These are phyloP conservation scores for Nannobrachium achirus DNA, from an alignment of 2,113 vertebrate species.

Conservation along the genomic window DNA sequence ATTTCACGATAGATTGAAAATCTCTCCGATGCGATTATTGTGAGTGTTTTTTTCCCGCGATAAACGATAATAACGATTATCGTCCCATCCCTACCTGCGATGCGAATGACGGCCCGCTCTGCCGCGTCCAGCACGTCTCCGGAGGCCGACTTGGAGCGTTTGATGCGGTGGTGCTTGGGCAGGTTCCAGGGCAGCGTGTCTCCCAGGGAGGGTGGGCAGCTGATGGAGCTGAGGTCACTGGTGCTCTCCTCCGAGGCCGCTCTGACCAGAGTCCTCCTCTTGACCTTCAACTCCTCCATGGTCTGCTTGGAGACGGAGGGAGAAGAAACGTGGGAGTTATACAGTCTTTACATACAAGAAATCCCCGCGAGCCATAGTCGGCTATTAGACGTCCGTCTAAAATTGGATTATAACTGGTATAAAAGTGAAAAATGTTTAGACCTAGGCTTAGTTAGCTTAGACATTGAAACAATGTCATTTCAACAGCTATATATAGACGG, in stretches of 20 bases:
- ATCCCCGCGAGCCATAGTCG: too few species aligned
- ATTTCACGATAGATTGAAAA: too few species aligned
- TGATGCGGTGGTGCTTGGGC: constrained; percentile 87
- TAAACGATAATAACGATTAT: too few species aligned
- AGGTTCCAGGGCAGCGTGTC: constrained; percentile 97
- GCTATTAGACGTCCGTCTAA: too few species aligned
- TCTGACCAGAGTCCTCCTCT: constrained; percentile 71
- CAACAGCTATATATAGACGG: too few species aligned
- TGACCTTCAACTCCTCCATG: constrained; percentile 71
- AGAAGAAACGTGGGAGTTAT: background rate
- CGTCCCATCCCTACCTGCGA: constrained; percentile 92
- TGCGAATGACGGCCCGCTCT: constrained; percentile 89
- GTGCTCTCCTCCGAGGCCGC: constrained; percentile 81
- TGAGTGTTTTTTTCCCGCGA: too few species aligned
- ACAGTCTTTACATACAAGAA: background rate
- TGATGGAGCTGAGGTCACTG: constrained; percentile 64
- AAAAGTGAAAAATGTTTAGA: too few species aligned
- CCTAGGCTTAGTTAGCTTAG: too few species aligned
- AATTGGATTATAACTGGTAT: too few species aligned
- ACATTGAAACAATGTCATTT: too few species aligned
- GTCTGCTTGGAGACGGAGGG: constrained; percentile 55
- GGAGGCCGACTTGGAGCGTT: constrained; percentile 82
- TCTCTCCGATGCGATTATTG: too few species aligned
- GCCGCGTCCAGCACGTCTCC: constrained; percentile 89
- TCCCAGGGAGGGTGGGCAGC: constrained; percentile 78